Base-by-base conservation (phyloP, 2,113 vertebrate genomes). In the Acrocephalus arundinaceus region DNA sequence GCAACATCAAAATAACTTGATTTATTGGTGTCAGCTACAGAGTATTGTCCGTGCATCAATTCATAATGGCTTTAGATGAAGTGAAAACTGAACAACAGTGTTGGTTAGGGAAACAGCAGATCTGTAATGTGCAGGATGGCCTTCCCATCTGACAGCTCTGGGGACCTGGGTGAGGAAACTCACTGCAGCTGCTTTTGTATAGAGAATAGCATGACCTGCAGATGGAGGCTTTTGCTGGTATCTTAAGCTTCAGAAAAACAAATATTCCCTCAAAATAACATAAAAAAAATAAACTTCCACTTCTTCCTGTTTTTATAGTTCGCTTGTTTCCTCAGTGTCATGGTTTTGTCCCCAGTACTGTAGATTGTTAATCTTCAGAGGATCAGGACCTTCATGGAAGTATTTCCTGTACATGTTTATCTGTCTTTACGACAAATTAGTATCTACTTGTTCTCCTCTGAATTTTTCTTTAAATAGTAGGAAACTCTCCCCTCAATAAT, bases 321-420 rank as follows among this genome's bases (percentile, higher is more conserved):
- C 9, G 48, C 95, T 97, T 97, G 90, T 96, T 98, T 98, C 97
- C 97, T 98, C 94, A 48, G 94, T 98, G 97, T 97, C 96, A 92
- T 96, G 96, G 91, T 93, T 98, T 96, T 96, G 94, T 97, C 95
- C 96, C 95, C 93, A 95, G 93, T 97, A 83, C 94, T 96, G 95
- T 89, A 93, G 94, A 95, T 94, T 97, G 96, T 97, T 98, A 98
- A 97, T 98, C 98, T 98, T 97, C 92, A 97, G 96, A 97, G 97
- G 97, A 97, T 97, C 97, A 97, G 89, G 97, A 97, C 97, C 97
- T 98, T 97, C 91, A 88, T 93, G 97, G 97, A 98, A 98, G 92
- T 97, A 97, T 98, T 98, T 98, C 98, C 97, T 98, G 98, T 97
- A 96, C 97, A 94, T 98, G 97, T 98, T 98, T 98, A 96, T 97